Evolutionary conservation across 1,140 invertebrate species (phyloP), one percentile per base, ranked within the genome.

Genomic region (Atta cephalotes): DNA sequence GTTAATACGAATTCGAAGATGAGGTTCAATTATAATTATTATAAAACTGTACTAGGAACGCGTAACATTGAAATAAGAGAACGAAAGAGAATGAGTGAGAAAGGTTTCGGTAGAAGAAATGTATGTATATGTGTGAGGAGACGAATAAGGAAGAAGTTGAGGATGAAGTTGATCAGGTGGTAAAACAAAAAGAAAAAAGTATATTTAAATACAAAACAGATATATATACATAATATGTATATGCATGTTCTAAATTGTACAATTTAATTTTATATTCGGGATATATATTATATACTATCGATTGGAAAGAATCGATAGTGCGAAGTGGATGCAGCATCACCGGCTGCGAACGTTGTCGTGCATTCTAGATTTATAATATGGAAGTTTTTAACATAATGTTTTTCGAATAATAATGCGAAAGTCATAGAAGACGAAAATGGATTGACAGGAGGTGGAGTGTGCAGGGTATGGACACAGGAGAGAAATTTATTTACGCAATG

Each of bases 401-500:
- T 84, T 84, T 68, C 21, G 21, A 74, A 49, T 84, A 84, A 84
- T 70, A 81, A 70, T 51, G 45, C 49, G 21, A 60, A 86, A 86
- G 65, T 70, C 28, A 21, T 51, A 68, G 49, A 66, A 80, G 78
- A 80, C n/a, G 53, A 89, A 71, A 65, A 39, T 21, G 53, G 25
- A 49, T 74, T 28, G 70, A 18, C 21, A 49, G 66, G 79, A 65
- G 62, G 65, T 84, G 62, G 81, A 74, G 65, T 18, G 82, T 85
- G 71, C 68, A 85, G 82, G 82, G 74, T 85, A 85, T 56, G 74
- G 60, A 84, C 85, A 76, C 77, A 58, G 76, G 56, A 84, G 53
- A 84, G 39, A 88, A 89, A 58, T 21, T 87, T 80, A 76, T 84
- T 91, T 89, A 91, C 88, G 74, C 86, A 89, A 90, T 87, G 90